Base-by-base conservation (phyloP, 2,888 invertebrate genomes). In the Campopleginae sp. region DNA sequence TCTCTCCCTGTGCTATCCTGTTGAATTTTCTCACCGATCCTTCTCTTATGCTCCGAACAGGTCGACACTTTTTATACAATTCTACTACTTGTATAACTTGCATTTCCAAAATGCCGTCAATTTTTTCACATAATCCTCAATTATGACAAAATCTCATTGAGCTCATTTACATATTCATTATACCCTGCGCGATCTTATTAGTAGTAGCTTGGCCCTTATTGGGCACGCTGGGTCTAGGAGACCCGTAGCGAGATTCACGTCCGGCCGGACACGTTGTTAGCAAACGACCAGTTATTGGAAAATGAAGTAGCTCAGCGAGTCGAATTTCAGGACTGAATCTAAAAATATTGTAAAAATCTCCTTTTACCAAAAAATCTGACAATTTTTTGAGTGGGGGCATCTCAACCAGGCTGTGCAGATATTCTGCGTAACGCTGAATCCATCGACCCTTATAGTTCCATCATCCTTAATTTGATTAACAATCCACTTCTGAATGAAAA, bases 51-150 rank as follows among this genome's bases (percentile, higher is more conserved):
- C 70, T 77, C 66, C 23, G 42, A 82, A 38, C 71, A 27, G 71
- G 70, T 66, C 42, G 75, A 71, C 44, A 77, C 65, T 70, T 74
- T 65, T 74, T 48, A 75, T 58, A 81, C n/a, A 23, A 66, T 51
- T 54, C 80, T 72, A 75, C 65, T 61, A 10, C n/a, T 33, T n/a
- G n/a, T n/a, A 19, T 33, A 31, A 31, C 72, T 14, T 44, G 10
- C n/a, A 3, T 33, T 42, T 44, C 4, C 12, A 23, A 38, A 44
- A 12, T 19, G 14, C n/a, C 1, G 8, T 42, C 3, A 14, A 2
- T n/a, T 19, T 7, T 1, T 3, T 19, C 42, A 38, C 19, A 19
- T 42, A 17, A 8, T 33, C 6, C n/a, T 8, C 65, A n/a, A n/a
- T n/a, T n/a, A n/a, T n/a, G n/a, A n/a, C n/a, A n/a, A n/a, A n/a